Percentiles rank a stretch among this genome's conserved stretches.
These are phyloP conservation scores for Dendrocopos noguchii DNA, from an alignment of 2,113 vertebrate genomes.

Conservation along the genomic window DNA sequence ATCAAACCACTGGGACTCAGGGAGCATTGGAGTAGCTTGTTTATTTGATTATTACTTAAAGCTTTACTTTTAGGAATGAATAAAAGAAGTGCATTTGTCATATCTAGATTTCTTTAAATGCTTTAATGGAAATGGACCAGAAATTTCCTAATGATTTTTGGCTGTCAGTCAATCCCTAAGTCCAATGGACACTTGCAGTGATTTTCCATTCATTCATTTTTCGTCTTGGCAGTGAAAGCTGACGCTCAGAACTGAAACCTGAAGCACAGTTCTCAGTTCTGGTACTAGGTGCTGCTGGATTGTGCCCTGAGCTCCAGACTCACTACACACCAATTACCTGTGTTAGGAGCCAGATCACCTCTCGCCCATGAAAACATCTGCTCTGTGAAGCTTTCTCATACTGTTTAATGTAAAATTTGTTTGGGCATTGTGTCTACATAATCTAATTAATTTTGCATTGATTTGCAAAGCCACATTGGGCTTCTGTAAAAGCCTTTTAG, in stretches of 20 bases:
- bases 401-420: not conserved
- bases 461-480: not conserved
- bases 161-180: not conserved
- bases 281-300: not conserved
- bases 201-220: not conserved
- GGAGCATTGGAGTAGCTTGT: not conserved
- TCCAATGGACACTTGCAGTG: not conserved
- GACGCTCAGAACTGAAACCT: not conserved
- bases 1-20: not conserved
- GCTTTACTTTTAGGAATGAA: not conserved
- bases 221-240: not conserved
- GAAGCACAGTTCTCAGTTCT: not conserved
- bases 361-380: not conserved
- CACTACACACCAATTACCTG: not conserved
- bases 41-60: not conserved
- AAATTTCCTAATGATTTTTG: slow-evolving; percentile 2
- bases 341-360: not conserved
- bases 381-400: not conserved
- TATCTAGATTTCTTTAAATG: slow-evolving; percentile 4
- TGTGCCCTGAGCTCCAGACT: not conserved
- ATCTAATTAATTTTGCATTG: not conserved
- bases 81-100: not conserved
- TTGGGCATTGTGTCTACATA: not conserved
- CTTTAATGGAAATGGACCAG: not conserved
- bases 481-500: not conserved